phyloP scores from a whole-genome alignment of 2,797 vertebrate genomes.

The Chelidonichthys spinosus region DNA sequence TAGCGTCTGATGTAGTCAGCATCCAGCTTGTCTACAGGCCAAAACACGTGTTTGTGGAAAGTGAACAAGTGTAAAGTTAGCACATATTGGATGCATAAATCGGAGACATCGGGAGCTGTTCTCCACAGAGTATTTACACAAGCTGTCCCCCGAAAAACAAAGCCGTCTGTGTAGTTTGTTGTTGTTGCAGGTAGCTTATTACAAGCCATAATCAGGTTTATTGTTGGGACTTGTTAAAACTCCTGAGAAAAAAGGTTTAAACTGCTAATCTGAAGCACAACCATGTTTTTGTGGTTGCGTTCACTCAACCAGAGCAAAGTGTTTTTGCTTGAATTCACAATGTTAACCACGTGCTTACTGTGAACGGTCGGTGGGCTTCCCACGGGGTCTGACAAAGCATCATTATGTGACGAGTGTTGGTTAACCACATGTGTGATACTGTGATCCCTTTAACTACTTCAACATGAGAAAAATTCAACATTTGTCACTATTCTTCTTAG shows the following conservation, averaged over 20 bases:
- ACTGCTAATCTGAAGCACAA: too few relatives aligned
- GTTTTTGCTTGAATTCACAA: background rate
- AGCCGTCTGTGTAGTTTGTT: background rate
- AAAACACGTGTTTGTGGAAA: constrained; percentile 30
- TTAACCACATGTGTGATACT: too few relatives aligned
- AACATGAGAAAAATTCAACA: background rate
- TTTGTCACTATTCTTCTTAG: background rate
- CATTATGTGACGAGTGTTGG: too few relatives aligned
- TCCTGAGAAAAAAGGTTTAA: too few relatives aligned
- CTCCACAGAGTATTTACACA: background rate
- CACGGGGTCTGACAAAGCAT: too few relatives aligned
- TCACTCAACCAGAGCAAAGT: background rate
- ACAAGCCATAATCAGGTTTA: background rate
- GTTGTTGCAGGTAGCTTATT: background rate
- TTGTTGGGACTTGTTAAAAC: background rate
- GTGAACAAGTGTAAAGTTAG: constrained; percentile 27
- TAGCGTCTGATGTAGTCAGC: constrained; percentile 96
- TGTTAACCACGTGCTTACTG: background rate
- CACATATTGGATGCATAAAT: constrained; percentile 6
- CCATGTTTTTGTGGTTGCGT: too few relatives aligned
- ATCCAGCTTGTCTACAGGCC: constrained; percentile 89
- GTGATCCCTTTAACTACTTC: background rate
- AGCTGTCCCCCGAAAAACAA: background rate
- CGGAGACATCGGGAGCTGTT: background rate
- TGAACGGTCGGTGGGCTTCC: too few relatives aligned